Base-by-base conservation (phyloP, 2,888 invertebrate species). In the Drosophila paramelanica region DNA sequence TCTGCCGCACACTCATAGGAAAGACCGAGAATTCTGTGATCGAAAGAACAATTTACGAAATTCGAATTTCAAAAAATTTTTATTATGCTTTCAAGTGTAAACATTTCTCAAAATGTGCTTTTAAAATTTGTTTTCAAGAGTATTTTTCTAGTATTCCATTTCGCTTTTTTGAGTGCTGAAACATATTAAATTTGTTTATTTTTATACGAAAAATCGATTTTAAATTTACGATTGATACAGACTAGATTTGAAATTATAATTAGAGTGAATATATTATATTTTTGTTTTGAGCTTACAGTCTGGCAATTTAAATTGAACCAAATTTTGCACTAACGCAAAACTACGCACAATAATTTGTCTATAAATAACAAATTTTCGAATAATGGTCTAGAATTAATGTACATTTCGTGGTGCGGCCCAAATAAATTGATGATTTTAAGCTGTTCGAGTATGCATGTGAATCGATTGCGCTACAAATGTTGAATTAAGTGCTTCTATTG, bases 401-500 rank as follows among this genome's bases (percentile, higher is more conserved):
- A 27, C 33, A 41, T 31, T 10, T 10, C 3, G 10, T 31, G 60
- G 42, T 58, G 66, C 66, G 81, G 53, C 41, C 62, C 49, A 56
- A 61, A 57, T 66, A 57, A 81, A 74, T 66, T 61, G 64, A 55
- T 57, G 66, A 51, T 52, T 50, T 77, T 64, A 64, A 51, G 55
- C 56, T 49, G 8, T 27, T 11, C 5, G 10, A 43, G 17, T 13
- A 2, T 49, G 17, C 20, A 36, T 53, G 27, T 64, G 41, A 76
- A 88, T 71, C 61, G 62, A 88, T 69, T 64, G 65, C 45, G 53
- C 73, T 42, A 65, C 79, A 85, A 79, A 88, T 82, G 76, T 77
- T 77, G 59, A 88, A 82, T 86, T 71, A 71, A 82, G 62, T 76
- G 51, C 56, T 43, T 51, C 31, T 46, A 33, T 58, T 53, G 43